Base-by-base conservation (phyloP, 2,888 invertebrate genomes). In the Chesias legatella region DNA sequence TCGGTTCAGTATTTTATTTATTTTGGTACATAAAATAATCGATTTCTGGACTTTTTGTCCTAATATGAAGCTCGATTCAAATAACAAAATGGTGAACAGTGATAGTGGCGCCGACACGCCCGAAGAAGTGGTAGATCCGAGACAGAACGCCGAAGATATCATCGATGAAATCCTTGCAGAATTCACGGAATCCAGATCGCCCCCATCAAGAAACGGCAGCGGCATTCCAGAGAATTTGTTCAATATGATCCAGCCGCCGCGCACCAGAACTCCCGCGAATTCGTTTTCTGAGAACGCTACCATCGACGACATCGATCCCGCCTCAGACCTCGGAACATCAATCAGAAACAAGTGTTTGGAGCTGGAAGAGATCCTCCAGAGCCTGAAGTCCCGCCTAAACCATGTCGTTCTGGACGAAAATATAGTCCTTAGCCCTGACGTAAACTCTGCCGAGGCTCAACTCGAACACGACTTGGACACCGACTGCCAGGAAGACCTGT, bases 381-480 rank as follows among this genome's bases (percentile, higher is more conserved):
- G 88, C 51, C 60, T 89, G 7, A 89, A 89, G 48, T 84, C 89
- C 6, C 76, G 89, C 3, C 68, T 89, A 2, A 88, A 89, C 42
- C 88, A 88, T 43, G 89, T 89, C 25, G 86, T 89, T 26, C 59
- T 88, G 40, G 88, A 88, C 33, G 88, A 88, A 54, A 88, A 89
- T 42, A 89, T 89, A 30, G 75, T 89, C 1, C 67, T 89, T 6
- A 89, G 89, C 43, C 89, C 89, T 1, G 89, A 89, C 28, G 86
- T 78, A 1, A 86, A 86, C 58, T 86, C 86, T 0, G 63, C 84
- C 61, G 89, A 89, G 54, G 82, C 88, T 6, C 80, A 89, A 55
- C 66, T 89, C 3, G 88, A 89, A 56, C 86, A 88, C 44, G 89
- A 89, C 52, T 60, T 89, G 53, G 88, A 89, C 45, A 89, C 89